Percentiles rank a stretch among this genome's conserved stretches.
These are phyloP conservation scores for Epinotia nisella DNA, from an alignment of 2,888 invertebrate genomes.

Conservation along the genomic window DNA sequence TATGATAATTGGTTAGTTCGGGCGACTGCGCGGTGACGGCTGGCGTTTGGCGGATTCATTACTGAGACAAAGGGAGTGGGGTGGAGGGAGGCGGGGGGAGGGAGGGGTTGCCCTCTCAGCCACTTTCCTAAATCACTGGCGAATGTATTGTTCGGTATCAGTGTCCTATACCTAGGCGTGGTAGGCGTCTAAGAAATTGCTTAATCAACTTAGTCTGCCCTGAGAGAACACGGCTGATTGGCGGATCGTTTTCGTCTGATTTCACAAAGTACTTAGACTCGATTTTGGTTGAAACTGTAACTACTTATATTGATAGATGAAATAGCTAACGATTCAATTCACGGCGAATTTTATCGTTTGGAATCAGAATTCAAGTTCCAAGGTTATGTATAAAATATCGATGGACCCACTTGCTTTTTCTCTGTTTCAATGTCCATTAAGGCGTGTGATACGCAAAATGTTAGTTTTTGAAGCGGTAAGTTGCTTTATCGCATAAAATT, in stretches of 20 bases:
- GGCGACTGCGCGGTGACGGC: slow-evolving; percentile 78
- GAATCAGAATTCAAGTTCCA: too few relatives aligned
- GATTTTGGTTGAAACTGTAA: not conserved
- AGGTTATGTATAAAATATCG: too few relatives aligned
- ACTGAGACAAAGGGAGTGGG: slow-evolving; percentile 77
- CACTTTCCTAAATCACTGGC: slow-evolving; percentile 82
- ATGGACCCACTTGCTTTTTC: not conserved
- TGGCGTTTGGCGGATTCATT: slow-evolving; percentile 83
- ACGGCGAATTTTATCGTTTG: not conserved
- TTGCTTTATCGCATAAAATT: too few relatives aligned
- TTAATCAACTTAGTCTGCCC: slow-evolving; percentile 37
- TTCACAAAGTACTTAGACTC: slow-evolving; percentile 6
- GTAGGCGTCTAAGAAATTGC: slow-evolving; percentile 35
- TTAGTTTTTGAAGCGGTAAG: too few relatives aligned
- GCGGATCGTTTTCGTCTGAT: slow-evolving; percentile 7
- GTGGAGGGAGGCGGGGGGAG: slow-evolving; percentile 56
- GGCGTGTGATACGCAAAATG: too few relatives aligned
- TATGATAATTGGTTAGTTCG: slow-evolving; percentile 63
- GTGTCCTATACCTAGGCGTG: slow-evolving; percentile 46
- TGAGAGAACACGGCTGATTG: not conserved
- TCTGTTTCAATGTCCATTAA: too few relatives aligned
- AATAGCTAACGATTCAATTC: too few relatives aligned
- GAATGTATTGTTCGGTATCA: slow-evolving; percentile 72
- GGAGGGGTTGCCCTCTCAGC: slow-evolving; percentile 58
- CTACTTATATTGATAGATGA: not conserved